phyloP scores from a whole-genome alignment of 2,888 invertebrate genomes.

The Chromoteleia sp. region DNA sequence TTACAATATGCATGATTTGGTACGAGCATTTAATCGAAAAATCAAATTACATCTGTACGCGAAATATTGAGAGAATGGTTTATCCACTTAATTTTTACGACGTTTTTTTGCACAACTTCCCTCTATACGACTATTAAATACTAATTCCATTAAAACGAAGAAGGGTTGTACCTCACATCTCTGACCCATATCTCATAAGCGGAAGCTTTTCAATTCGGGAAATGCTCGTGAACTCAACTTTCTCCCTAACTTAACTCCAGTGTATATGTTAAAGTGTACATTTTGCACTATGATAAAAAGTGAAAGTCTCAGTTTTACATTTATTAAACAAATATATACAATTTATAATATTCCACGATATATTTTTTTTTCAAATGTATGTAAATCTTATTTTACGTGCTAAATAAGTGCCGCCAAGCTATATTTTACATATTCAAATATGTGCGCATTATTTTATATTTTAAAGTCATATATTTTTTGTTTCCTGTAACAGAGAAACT shows the following conservation, averaged over 20 bases:
- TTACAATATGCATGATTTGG: constrained; percentile 12
- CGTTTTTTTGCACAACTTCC: constrained; percentile 73
- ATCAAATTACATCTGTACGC: constrained; percentile 49
- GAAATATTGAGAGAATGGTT: constrained; percentile 50
- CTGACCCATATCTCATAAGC: constrained; percentile 84
- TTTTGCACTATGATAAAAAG: constrained; percentile 24
- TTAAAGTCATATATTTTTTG: neutral
- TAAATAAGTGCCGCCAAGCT: too few relatives aligned
- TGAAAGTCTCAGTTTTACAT: neutral
- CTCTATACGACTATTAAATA: constrained; percentile 81
- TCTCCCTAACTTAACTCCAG: constrained; percentile 55
- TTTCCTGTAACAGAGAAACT: neutral
- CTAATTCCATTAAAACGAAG: constrained; percentile 84
- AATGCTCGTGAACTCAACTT: constrained; percentile 73
- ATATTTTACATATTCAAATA: too few relatives aligned
- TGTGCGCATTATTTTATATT: too few relatives aligned
- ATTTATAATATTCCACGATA: too few relatives aligned
- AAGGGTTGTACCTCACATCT: constrained; percentile 82
- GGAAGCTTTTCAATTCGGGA: constrained; percentile 83
- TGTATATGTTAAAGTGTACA: constrained; percentile 30
- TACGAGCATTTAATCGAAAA: constrained; percentile 26
- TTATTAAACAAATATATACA: too few relatives aligned
- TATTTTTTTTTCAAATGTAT: too few relatives aligned
- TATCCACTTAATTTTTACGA: constrained; percentile 81
- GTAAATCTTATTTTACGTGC: too few relatives aligned